A percentile compares a stretch with the other conserved stretches of the same genome.
phyloP scores from a whole-genome alignment of 2,797 vertebrate species.

The Acanthornis magna region DNA sequence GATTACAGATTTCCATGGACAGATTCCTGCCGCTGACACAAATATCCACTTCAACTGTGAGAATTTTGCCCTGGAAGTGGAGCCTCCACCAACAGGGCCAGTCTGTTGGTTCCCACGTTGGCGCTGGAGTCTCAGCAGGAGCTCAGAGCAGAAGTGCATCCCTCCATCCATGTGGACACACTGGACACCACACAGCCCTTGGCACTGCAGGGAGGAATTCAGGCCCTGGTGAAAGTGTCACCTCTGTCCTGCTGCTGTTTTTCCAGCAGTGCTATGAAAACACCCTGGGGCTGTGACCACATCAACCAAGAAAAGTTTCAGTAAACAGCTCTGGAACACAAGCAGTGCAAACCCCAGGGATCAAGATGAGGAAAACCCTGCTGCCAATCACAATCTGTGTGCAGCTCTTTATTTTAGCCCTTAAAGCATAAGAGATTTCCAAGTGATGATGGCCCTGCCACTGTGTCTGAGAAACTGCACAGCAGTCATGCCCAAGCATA shows the following conservation, averaged over 20 bases:
- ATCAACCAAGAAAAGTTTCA: background rate
- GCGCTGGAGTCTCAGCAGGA: background rate
- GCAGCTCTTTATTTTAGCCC: background rate
- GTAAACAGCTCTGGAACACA: background rate
- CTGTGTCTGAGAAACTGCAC: background rate
- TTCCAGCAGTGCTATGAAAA: background rate
- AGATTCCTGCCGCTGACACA: background rate
- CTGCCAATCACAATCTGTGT: background rate
- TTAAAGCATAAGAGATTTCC: background rate
- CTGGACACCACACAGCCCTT: background rate
- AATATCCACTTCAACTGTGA: background rate
- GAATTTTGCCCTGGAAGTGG: background rate
- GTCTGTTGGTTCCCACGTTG: background rate
- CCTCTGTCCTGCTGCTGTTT: background rate
- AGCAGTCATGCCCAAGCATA: background rate
- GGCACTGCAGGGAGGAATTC: background rate
- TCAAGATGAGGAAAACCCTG: background rate
- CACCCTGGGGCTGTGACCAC: background rate
- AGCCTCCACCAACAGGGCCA: fast-evolving
- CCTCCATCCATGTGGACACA: background rate
- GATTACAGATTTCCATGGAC: background rate
- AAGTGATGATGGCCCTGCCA: background rate
- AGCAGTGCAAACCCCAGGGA: background rate
- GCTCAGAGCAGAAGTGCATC: background rate
- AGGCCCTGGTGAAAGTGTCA: background rate